Conservation (phyloP, 2,888 invertebrate species). For the Brenthis daphne region DNA sequence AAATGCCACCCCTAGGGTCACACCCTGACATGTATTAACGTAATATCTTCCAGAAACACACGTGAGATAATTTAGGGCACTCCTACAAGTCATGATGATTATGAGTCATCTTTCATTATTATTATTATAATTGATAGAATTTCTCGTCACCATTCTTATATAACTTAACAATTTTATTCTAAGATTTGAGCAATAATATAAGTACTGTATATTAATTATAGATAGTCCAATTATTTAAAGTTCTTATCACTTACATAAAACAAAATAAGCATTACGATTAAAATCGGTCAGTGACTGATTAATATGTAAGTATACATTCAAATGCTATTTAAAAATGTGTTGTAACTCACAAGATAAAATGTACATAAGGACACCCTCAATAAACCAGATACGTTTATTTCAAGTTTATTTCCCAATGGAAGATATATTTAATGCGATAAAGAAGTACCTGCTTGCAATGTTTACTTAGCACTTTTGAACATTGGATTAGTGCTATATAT, state of each 20-base stretch:
- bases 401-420: constrained; percentile 38
- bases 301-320: constrained; percentile 17
- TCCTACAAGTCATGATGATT: constrained; percentile 13
- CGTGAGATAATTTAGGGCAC: constrained; percentile 18
- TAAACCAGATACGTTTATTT: constrained; percentile 35
- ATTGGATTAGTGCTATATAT: constrained; percentile 46
- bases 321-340: constrained; percentile 30
- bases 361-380: constrained; percentile 27
- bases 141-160: background rate
- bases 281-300: background rate
- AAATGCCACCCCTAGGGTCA: constrained; percentile 53
- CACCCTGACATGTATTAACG: constrained; percentile 43
- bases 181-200: background rate
- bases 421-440: constrained; percentile 45
- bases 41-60: constrained; percentile 41
- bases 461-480: constrained; percentile 46
- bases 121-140: constrained; percentile 6
- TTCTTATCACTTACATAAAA: constrained; percentile 9
- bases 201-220: no score
- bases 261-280: constrained; percentile 1
- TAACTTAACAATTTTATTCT: constrained; percentile 6
- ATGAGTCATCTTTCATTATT: constrained; percentile 5
- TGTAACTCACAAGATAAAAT: constrained; percentile 30
- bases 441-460: constrained; percentile 44
- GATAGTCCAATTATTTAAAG: background rate